Conservation (phyloP, 1,140 invertebrate species). For the Harpegnathos saltator region DNA sequence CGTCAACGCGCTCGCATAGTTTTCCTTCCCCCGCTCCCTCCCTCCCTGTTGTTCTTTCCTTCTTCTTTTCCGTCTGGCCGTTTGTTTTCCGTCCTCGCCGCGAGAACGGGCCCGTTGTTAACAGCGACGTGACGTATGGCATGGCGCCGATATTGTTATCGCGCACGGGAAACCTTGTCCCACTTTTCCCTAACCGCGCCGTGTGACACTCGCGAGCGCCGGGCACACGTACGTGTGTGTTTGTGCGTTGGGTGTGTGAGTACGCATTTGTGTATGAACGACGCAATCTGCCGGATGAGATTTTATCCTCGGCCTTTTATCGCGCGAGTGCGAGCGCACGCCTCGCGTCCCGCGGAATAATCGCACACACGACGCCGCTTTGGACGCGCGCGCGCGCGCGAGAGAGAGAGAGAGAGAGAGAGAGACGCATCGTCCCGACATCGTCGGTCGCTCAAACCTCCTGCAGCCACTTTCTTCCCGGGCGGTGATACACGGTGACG, state of each 20-base stretch:
- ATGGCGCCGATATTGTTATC: constrained; percentile 66
- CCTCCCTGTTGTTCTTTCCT: background rate
- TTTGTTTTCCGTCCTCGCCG: no score
- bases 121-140: constrained; percentile 49
- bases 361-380: background rate
- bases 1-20: background rate
- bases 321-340: no score
- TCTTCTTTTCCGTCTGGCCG: no score
- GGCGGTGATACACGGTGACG: background rate
- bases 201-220: background rate
- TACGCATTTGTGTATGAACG: background rate
- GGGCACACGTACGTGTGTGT: background rate
- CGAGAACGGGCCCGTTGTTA: constrained; percentile 27
- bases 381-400: background rate
- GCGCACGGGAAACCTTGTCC: constrained; percentile 68
- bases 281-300: constrained; percentile 53
- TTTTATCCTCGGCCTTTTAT: constrained; percentile 45
- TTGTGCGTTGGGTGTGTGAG: background rate
- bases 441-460: constrained; percentile 5
- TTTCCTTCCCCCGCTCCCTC: no score
- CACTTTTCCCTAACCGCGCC: constrained; percentile 50
- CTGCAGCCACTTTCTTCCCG: background rate
- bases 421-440: no score
- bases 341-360: constrained; percentile 37
- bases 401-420: no score